Evolutionary conservation across 2,888 invertebrate genomes (phyloP).

Genomic region (Zygothrica quintamaculata): DNA sequence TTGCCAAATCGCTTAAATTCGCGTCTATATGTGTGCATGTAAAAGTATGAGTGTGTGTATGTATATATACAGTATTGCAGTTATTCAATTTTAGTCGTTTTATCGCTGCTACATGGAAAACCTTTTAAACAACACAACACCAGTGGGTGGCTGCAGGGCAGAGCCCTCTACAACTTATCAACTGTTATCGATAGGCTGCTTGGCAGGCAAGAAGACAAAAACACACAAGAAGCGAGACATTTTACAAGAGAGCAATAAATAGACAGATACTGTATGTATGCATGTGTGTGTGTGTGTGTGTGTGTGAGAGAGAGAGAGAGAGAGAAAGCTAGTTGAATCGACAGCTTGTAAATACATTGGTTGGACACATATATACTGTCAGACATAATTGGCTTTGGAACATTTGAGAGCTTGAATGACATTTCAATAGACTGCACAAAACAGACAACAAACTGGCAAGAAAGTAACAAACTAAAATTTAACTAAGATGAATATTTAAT

Average conservation of each 20-base stretch:
- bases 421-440: constrained; percentile 61
- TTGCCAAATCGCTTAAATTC: constrained; percentile 39
- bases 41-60: constrained; percentile 22
- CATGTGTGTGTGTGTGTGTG: no score
- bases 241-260: not conserved
- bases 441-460: constrained; percentile 5
- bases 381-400: constrained; percentile 57
- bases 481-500: not conserved
- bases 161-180: constrained; percentile 57
- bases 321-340: not conserved
- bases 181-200: constrained; percentile 66
- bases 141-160: constrained; percentile 51
- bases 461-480: constrained; percentile 3
- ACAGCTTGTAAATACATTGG: constrained; percentile 6
- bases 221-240: constrained; percentile 4
- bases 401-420: constrained; percentile 70
- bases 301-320: not conserved
- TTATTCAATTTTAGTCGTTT: constrained; percentile 76
- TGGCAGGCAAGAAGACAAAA: constrained; percentile 33
- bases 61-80: constrained; percentile 33
- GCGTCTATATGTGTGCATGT: constrained; percentile 7
- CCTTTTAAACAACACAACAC: constrained; percentile 67
- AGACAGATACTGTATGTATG: not conserved
- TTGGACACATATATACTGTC: constrained; percentile 19
- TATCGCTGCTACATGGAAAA: constrained; percentile 73